A percentile compares a stretch with the other conserved stretches of the same genome.
Conservation (phyloP, 2,797 vertebrate genomes). For the Uromys caudimaculatus region DNA sequence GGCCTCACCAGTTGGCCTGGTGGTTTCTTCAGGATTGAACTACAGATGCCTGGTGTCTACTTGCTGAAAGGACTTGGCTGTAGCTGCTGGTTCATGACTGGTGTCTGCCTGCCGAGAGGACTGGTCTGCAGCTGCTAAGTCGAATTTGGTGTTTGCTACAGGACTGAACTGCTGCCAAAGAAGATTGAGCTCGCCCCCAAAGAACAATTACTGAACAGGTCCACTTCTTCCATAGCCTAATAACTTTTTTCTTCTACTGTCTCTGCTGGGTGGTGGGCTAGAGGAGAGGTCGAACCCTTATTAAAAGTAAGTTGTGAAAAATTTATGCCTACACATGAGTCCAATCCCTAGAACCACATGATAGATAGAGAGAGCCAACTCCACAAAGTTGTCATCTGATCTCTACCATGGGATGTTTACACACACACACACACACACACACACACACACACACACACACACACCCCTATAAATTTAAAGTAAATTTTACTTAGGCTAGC, state of each 20-base stretch:
- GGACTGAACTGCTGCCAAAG: background rate
- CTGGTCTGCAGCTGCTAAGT: background rate
- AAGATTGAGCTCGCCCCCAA: background rate
- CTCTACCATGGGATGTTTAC: background rate
- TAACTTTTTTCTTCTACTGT: background rate
- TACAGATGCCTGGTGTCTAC: background rate
- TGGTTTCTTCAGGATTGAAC: background rate
- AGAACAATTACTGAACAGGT: background rate
- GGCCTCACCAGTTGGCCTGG: accelerated
- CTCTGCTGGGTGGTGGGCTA: background rate
- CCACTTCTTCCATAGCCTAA: background rate
- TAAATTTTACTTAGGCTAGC: background rate
- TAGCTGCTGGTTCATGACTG: background rate
- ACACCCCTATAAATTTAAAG: background rate
- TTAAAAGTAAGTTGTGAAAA: background rate
- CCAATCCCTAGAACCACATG: background rate
- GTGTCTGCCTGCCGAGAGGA: background rate
- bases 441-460: background rate
- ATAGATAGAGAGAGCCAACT: background rate
- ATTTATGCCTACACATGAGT: background rate
- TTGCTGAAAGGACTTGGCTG: background rate
- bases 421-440: background rate
- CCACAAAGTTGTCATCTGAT: background rate
- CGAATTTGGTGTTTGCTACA: background rate
- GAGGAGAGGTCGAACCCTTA: background rate